Conservation (phyloP, 2,888 invertebrate genomes). For the Sepiola atlantica region DNA sequence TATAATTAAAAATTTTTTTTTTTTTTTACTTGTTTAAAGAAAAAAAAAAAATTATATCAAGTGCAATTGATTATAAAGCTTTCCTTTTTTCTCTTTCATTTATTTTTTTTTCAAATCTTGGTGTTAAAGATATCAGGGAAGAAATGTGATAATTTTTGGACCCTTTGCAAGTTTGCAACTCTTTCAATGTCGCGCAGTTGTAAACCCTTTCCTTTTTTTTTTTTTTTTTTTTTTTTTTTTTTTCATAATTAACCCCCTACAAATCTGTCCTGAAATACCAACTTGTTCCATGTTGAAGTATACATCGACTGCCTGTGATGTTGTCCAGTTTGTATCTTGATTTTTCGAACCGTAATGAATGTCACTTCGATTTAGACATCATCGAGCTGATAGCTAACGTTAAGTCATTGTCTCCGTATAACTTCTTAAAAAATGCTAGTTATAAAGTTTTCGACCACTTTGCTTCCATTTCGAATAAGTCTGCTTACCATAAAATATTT, state of each 20-base stretch:
- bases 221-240: too few species aligned
- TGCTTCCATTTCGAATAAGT: too few species aligned
- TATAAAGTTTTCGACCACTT: too few species aligned
- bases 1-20: neutral
- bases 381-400: neutral
- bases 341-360: neutral
- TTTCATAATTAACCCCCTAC: too few species aligned
- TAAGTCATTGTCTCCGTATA: neutral
- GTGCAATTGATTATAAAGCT: too few species aligned
- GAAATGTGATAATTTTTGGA: neutral
- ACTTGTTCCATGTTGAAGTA: constrained; percentile 12
- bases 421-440: too few species aligned
- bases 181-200: neutral
- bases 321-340: neutral
- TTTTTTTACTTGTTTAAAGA: too few species aligned
- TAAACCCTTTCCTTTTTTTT: neutral
- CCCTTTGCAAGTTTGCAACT: constrained; percentile 10
- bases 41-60: neutral
- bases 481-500: too few species aligned
- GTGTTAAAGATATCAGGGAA: too few species aligned
- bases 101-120: neutral
- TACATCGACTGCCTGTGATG: neutral
- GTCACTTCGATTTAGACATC: neutral
- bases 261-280: neutral
- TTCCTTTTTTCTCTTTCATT: neutral